Evolutionary conservation across 2,888 invertebrate genomes (phyloP), one percentile per base, ranked within the genome.

Genomic region (Formica aserva): DNA sequence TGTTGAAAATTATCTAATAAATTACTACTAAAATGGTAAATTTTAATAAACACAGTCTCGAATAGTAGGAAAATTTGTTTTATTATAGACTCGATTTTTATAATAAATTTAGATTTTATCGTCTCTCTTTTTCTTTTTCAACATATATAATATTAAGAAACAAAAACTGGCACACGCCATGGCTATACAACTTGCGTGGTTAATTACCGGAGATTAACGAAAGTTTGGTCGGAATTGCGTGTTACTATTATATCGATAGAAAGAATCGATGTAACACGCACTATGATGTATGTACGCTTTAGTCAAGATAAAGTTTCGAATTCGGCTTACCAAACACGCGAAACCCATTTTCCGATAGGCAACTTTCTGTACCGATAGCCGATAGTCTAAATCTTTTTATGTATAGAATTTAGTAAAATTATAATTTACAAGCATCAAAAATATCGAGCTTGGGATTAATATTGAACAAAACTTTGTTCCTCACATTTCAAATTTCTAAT

Each of bases 171-270:
- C 32, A 35, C 15, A 74, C 48, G 63, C 29, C 38, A 55, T 22
- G 66, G 35, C 22, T 8, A 29, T 26, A 65, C 8, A 76, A 48
- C 11, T 84, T 48, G 63, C 63, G 76, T 84, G 75, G 52, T 62
- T 52, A 45, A 67, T 41, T 29, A 45, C 9, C 29, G 15, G 67
- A 57, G 62, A 62, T 67, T 82, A 62, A 15, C 22, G 26, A 18
- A 74, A 82, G 66, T 84, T 82, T 18, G 41, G 74, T 74, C n/a
- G 52, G 3, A 82, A 77, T 77, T 69, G 77, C 69, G 63, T 52
- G 67, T 32, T 67, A 62, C 48, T 60, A n/a, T 63, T 71, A 83
- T 13, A 32, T n/a, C 32, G n/a, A 60, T 26, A 18, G 57, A 78
- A 67, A 63, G 52, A 81, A 67, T 67, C 35, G 62, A 80, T 55